phyloP scores from a whole-genome alignment of 2,797 vertebrate genomes.

The Bovichtus diacanthus region DNA sequence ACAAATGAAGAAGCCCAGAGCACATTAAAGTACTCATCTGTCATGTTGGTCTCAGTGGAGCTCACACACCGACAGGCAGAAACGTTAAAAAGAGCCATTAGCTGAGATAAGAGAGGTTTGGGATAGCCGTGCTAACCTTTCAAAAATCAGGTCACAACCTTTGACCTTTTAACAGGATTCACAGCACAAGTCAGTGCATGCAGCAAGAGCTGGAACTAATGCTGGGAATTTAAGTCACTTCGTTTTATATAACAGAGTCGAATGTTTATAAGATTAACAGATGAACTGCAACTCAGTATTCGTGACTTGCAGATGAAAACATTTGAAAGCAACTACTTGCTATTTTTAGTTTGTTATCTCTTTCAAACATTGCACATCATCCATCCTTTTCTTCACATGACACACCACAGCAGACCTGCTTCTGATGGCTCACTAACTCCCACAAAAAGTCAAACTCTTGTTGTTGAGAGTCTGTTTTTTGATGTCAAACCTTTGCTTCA shows the following conservation, averaged over 20 bases:
- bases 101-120: conserved; percentile 10
- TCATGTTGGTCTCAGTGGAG: conserved; percentile 2
- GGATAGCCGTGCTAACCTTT: conserved; percentile 26
- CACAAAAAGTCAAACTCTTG: conserved; percentile 28
- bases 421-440: conserved; percentile 7
- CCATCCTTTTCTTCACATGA: not conserved
- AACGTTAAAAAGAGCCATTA: conserved; percentile 29
- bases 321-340: not conserved
- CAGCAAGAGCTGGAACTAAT: conserved; percentile 15
- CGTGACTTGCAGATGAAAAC: not conserved
- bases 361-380: conserved; percentile 1
- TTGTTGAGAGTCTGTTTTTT: not conserved
- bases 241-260: conserved; percentile 6
- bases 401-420: conserved; percentile 9
- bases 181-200: conserved; percentile 34
- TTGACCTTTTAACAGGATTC: conserved; percentile 51
- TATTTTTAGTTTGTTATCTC: not conserved
- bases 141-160: conserved; percentile 31
- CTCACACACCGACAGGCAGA: conserved; percentile 1
- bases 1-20: not conserved
- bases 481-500: not conserved
- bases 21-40: not conserved
- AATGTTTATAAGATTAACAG: conserved; percentile 4
- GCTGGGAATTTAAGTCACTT: conserved; percentile 12
- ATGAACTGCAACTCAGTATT: not conserved